A percentile compares a stretch with the other conserved stretches of the same genome.
Evolutionary conservation across 2,888 invertebrate genomes (phyloP).

Genomic region (Seladonia tumulorum): DNA sequence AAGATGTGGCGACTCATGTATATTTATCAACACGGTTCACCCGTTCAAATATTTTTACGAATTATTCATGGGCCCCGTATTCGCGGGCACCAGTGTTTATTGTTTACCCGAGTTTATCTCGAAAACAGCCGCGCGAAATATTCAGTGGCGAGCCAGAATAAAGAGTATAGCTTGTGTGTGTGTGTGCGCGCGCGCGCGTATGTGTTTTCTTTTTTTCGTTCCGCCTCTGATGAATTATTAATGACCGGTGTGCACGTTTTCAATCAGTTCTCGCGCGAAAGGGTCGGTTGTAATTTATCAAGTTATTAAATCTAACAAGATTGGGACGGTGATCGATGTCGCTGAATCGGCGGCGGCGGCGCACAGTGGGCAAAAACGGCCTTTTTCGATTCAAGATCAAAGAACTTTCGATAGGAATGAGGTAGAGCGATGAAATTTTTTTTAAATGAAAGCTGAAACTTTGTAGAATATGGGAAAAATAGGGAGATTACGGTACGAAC

Average conservation of each 20-base stretch:
- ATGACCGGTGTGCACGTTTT: neutral
- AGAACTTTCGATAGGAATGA: too few species aligned
- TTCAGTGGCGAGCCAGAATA: conserved; percentile 22
- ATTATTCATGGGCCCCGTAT: conserved; percentile 2
- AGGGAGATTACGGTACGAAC: too few species aligned
- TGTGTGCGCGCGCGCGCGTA: neutral
- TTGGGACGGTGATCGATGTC: neutral
- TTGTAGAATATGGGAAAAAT: too few species aligned
- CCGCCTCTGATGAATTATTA: conserved; percentile 38
- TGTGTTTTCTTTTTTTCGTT: neutral
- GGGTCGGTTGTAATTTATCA: neutral
- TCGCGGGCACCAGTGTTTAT: conserved; percentile 8
- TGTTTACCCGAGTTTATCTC: conserved; percentile 27
- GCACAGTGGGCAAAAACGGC: too few species aligned
- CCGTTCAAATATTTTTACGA: conserved; percentile 8
- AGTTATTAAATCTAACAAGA: neutral
- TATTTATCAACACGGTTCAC: conserved; percentile 8
- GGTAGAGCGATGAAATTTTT: too few species aligned
- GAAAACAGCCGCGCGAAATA: conserved; percentile 36
- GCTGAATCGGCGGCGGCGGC: neutral
- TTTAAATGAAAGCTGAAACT: too few species aligned
- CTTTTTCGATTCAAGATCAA: too few species aligned
- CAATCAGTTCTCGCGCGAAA: neutral
- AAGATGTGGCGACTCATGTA: conserved; percentile 1
- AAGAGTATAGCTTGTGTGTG: neutral